A percentile compares a stretch with the other conserved stretches of the same genome.
Conservation (phyloP, 2,888 invertebrate species). For the Plebejus argus region DNA sequence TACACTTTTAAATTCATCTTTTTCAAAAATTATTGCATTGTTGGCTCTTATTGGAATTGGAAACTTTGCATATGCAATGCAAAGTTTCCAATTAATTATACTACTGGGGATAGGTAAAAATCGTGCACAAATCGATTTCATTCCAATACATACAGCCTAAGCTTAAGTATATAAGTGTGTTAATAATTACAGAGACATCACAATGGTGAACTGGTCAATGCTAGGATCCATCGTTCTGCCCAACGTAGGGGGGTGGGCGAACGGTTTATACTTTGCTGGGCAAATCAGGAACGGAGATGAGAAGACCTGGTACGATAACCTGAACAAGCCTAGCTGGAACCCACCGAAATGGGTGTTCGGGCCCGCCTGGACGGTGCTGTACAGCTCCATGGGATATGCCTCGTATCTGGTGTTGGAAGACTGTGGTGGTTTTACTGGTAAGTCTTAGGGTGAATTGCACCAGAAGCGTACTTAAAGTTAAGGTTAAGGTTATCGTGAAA, state of each 20-base stretch:
- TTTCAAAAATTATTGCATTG: too few species aligned
- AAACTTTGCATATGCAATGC: too few species aligned
- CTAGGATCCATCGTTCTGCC: slow-evolving; percentile 63
- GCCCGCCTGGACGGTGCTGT: slow-evolving; percentile 90
- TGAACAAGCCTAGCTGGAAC: slow-evolving; percentile 85
- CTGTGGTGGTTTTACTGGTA: slow-evolving; percentile 86
- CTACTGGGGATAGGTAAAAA: too few species aligned
- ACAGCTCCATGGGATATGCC: slow-evolving; percentile 91
- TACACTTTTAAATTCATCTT: too few species aligned
- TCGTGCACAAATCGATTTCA: too few species aligned
- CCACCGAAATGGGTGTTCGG: slow-evolving; percentile 91
- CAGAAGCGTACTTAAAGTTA: too few species aligned
- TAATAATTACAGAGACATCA: slow-evolving; percentile 46
- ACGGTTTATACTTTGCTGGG: slow-evolving; percentile 83
- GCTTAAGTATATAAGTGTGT: too few species aligned
- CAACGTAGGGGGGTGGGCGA: slow-evolving; percentile 86
- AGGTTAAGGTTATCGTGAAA: too few species aligned
- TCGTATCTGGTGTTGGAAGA: slow-evolving; percentile 91
- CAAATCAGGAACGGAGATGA: slow-evolving; percentile 76
- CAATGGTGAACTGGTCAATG: slow-evolving; percentile 62
- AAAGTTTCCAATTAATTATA: too few species aligned
- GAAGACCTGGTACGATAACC: slow-evolving; percentile 61
- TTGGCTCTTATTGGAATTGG: too few species aligned
- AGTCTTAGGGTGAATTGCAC: too few species aligned
- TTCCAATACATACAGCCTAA: too few species aligned